These are phyloP conservation scores for Hippocampus mohnikei DNA, from an alignment of 2,113 vertebrate species.

Conservation along the genomic window DNA sequence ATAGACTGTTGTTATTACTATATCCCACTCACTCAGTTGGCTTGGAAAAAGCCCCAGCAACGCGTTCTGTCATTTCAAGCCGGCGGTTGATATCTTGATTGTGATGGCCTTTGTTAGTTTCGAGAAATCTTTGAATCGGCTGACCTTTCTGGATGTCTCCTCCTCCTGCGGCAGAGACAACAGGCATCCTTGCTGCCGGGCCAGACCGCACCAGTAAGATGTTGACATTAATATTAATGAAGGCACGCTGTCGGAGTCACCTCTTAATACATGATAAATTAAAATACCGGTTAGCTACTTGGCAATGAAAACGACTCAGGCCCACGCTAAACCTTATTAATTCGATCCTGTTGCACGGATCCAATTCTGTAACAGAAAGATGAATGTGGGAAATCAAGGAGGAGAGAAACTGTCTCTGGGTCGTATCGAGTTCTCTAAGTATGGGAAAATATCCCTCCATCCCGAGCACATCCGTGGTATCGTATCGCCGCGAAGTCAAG, in stretches of 20 bases:
- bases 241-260: conserved; percentile 53
- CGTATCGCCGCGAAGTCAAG: conserved; percentile 66
- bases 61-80: conserved; percentile 55
- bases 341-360: conserved; percentile 46
- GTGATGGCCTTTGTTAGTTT: conserved; percentile 71
- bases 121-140: conserved; percentile 62
- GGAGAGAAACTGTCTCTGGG: conserved; percentile 41
- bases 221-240: conserved; percentile 73
- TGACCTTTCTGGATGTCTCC: conserved; percentile 68
- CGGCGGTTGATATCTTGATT: conserved; percentile 63
- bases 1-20: neutral
- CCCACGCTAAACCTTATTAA: conserved; percentile 50
- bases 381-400: conserved; percentile 60
- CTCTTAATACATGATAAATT: conserved; percentile 65
- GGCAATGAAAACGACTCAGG: neutral
- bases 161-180: conserved; percentile 39
- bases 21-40: neutral
- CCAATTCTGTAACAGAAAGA: conserved; percentile 58
- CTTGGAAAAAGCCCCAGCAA: neutral
- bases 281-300: conserved; percentile 47
- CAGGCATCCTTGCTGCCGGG: conserved; percentile 32
- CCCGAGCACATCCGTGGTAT: conserved; percentile 69
- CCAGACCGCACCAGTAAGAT: conserved; percentile 41
- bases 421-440: conserved; percentile 66
- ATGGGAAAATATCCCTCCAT: conserved; percentile 69